phyloP scores from a whole-genome alignment of 2,888 invertebrate species.

The Macropis europaea region DNA sequence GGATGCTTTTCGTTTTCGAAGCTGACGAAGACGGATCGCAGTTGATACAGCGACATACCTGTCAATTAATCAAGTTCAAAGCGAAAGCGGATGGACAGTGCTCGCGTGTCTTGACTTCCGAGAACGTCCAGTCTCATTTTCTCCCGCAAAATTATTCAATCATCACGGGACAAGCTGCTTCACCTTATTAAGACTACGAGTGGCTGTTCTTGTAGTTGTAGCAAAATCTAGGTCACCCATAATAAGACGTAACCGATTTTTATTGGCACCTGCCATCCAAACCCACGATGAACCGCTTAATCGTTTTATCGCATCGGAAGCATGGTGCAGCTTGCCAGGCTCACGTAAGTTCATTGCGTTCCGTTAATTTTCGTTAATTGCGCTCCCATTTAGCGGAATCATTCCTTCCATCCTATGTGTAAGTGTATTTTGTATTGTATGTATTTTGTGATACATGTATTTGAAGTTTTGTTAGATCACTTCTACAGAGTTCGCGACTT shows the following conservation, averaged over 20 bases:
- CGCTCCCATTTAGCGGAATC: constrained; percentile 5
- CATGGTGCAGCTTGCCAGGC: constrained; percentile 28
- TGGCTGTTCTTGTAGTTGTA: constrained; percentile 10
- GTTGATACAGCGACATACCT: too few relatives aligned
- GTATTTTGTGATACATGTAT: too few relatives aligned
- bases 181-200: constrained; percentile 47
- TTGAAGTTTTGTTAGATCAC: too few relatives aligned
- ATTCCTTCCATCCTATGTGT: too few relatives aligned
- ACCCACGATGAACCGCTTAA: constrained; percentile 41
- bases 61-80: not conserved
- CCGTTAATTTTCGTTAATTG: not conserved
- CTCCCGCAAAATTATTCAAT: constrained; percentile 41
- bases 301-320: constrained; percentile 32
- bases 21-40: too few relatives aligned
- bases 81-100: constrained; percentile 27
- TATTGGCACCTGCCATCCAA: constrained; percentile 54
- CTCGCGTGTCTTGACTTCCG: constrained; percentile 18
- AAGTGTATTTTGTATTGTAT: too few relatives aligned
- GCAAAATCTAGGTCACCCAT: constrained; percentile 46
- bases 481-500: too few relatives aligned
- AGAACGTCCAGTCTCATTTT: constrained; percentile 17
- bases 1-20: too few relatives aligned
- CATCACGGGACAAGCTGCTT: constrained; percentile 22
- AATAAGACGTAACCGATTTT: constrained; percentile 53
- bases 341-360: constrained; percentile 16